A percentile compares a stretch with the other conserved stretches of the same genome.
Conservation (phyloP, 2,888 invertebrate genomes). For the Deilephila porcellus region DNA sequence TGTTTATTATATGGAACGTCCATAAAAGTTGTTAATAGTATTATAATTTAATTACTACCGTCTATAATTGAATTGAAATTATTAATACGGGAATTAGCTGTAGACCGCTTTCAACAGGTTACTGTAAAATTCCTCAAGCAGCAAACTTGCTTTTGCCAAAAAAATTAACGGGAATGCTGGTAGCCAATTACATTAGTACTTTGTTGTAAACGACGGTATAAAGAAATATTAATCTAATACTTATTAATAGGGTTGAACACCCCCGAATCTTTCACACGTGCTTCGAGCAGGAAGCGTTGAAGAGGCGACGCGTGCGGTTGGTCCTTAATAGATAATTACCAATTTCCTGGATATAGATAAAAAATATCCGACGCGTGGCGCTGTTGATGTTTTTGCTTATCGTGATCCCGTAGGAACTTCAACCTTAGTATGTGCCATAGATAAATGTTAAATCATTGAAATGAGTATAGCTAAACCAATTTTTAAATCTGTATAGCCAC, state of each 20-base stretch:
- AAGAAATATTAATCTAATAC: not conserved
- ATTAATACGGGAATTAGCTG: no score
- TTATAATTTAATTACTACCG: no score
- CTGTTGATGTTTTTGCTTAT: constrained; percentile 21
- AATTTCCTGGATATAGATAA: constrained; percentile 37
- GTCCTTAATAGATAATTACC: constrained; percentile 17
- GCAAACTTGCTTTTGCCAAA: no score
- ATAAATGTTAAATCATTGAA: not conserved
- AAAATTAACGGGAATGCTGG: no score
- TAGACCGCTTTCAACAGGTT: no score
- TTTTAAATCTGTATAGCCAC: no score
- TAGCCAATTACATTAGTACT: no score
- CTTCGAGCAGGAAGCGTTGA: constrained; percentile 44
- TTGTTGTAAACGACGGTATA: no score
- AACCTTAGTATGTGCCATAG: not conserved
- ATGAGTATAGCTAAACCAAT: no score
- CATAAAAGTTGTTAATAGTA: no score
- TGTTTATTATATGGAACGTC: not conserved
- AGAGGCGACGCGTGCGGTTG: constrained; percentile 61
- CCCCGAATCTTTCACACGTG: constrained; percentile 12
- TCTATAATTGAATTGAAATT: no score
- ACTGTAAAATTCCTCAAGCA: no score
- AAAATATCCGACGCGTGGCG: constrained; percentile 23
- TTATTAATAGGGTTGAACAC: not conserved
- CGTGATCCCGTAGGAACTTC: not conserved